Base-by-base conservation (phyloP, 1,140 invertebrate species). In the Gonatopus flavifemur region DNA sequence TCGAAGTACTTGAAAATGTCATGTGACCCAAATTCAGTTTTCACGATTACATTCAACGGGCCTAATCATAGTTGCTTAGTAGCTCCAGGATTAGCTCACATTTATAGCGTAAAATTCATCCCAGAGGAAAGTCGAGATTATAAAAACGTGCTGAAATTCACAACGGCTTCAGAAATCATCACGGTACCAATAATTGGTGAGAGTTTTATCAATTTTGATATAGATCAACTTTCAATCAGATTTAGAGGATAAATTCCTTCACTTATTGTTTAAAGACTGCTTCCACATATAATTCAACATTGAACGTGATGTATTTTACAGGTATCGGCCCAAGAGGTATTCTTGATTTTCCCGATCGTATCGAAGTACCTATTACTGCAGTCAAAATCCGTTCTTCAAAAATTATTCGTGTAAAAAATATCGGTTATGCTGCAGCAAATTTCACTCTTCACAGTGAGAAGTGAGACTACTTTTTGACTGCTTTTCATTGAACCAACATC, bases 301-400 rank as follows among this genome's bases (percentile, higher is more conserved):
- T 35, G 7, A 9, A 46, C 41, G 10, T 46, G 38, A 21, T n/a
- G 24, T 41, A 19, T 38, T 35, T 60, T n/a, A 15, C 28, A 80
- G 80, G 71, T 3, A 64, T 81, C 19, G 74, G 76, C 2, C 61
- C 70, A 5, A 60, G 76, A 50, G 68, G 77, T 3, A 47, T 81
- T 8, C 51, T 81, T 3, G 70, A 80, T 46, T 63, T 81, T 36
- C 80, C 81, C 1, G 81, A 82, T 62, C 30, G 42, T 6, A 72
- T 82, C n/a, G 49, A 64, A 8, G 36, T 81, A 25, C 70, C 69
- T 12, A 40, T 49, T 1, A 73, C 72, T 22, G 67, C 74, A 2
- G 70, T 81, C 0, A 80, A 78, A 49, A 62, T 80, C 13, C 1
- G 45, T 5, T 66, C 72, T 1, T 59, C 65, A 18, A 71, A 72